Base-by-base conservation (phyloP, 2,113 vertebrate species). In the Cephalopterus ornatus region DNA sequence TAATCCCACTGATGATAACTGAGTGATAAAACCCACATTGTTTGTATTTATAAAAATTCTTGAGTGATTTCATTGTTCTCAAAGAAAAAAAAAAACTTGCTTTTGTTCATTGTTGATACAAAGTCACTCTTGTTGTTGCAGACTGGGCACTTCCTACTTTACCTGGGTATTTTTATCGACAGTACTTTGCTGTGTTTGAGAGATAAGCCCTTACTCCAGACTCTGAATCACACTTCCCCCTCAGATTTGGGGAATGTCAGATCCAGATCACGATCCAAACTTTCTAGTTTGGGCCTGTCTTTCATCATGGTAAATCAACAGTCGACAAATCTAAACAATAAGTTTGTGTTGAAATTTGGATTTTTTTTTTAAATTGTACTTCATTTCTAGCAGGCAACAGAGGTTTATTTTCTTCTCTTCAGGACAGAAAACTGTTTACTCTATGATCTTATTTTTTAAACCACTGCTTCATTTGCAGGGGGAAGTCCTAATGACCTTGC, bases 81-180 rank as follows among this genome's bases (percentile, higher is more conserved):
- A n/a, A 28, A 77, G 49, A 13, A 81, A 89, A 81, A 86, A 81
- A 86, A 81, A 78, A 56, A 62, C 35, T 58, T 92, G 87, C 95
- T 92, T 95, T 95, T 94, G 77, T 95, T 96, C 96, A 73, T 87
- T 95, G 93, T 88, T 94, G 79, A 91, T 91, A 96, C 76, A 95
- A 95, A 93, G 94, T 81, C 93, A 72, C 81, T 72, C 63, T 87
- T 95, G 88, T 91, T 96, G 76, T 91, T 83, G 74, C 78, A 92
- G 92, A 90, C 74, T 63, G 80, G 77, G 59, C 91, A 93, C 89
- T 97, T 97, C 96, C 96, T 96, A 96, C 76, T 94, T 89, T 49
- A 97, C 96, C 95, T 95, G 92, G 58, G 65, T 96, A 96, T 96
- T 92, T 97, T 96, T 95, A 95, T 95, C 73, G 73, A 65, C 80